Percentiles rank a stretch among this genome's conserved stretches.
phyloP scores from a whole-genome alignment of 2,797 vertebrate species.

The Oryzias dopingdopingensis region DNA sequence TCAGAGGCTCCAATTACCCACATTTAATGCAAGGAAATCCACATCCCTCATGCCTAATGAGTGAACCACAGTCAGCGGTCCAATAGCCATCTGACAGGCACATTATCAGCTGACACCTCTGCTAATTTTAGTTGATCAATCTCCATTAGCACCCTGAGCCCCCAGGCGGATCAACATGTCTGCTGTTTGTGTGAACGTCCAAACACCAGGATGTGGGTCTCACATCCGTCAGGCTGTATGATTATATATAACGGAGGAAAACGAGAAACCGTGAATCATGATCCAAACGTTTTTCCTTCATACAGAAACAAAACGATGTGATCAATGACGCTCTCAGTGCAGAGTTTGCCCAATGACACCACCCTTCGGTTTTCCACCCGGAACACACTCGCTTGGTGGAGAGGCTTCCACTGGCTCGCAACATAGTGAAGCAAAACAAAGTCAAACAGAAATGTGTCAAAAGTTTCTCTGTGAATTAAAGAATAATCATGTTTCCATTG shows the following conservation, averaged over 20 bases:
- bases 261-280: no score
- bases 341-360: conserved; percentile 5
- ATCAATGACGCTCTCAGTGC: background rate
- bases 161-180: conserved; percentile 5
- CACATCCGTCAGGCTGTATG: no score
- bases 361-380: no score
- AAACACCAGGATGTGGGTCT: no score
- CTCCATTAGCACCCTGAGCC: conserved; percentile 54
- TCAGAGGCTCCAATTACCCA: no score
- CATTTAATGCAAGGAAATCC: conserved; percentile 4
- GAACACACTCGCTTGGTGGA: no score
- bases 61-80: conserved; percentile 7
- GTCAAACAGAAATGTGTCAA: no score
- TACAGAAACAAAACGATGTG: conserved; percentile 19
- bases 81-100: conserved; percentile 29
- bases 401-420: no score
- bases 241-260: no score
- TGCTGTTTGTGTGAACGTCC: background rate
- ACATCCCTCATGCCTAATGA: conserved; percentile 6
- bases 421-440: no score
- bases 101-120: conserved; percentile 34
- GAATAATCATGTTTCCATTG: no score
- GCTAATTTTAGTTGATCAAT: conserved; percentile 58
- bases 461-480: no score
- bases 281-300: background rate